Evolutionary conservation across 2,113 vertebrate species (phyloP), one percentile per base, ranked within the genome.

Genomic region (Neogale vison): DNA sequence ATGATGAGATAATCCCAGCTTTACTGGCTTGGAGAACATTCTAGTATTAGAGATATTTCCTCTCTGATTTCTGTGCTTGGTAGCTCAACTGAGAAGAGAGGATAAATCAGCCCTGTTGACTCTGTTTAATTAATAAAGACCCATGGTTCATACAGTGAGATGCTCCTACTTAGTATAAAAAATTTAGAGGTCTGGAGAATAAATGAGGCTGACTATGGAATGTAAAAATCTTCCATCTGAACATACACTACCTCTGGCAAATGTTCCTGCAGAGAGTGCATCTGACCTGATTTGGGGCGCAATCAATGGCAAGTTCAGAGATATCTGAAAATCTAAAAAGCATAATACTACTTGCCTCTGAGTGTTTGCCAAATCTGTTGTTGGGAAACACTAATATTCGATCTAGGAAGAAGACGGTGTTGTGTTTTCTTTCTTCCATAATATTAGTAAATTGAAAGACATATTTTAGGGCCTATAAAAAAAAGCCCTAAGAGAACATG

Each of bases 1-100:
- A 96, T 69, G 17, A 98, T 90, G 97, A 98, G 98, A 98, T 99
- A 99, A 99, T 98, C 98, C 98, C 96, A 98, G 98, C 98, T 99
- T 98, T 98, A 98, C 92, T 98, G 98, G 98, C 96, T 98, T 98
- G 97, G 95, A 98, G 97, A 99, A 98, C 98, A 98, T 98, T 98
- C 96, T 94, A 98, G 96, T 91, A 97, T 98, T 97, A 98, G 98
- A 98, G 98, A 98, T 98, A 95, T 90, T 98, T 98, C 97, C 98
- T 96, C 97, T 97, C 83, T 94, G 96, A 97, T 96, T 98, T 80
- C 81, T 86, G 79, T 84, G 91, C 42, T 96, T 95, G 97, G 96
- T 94, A 97, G 94, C 97, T 98, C 92, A 93, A 88, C 95, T 96
- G 90, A 98, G 83, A 87, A 63, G 96, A 92, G 88, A 95, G 72